phyloP scores from a whole-genome alignment of 2,113 vertebrate genomes.

The Oreotragus oreotragus region DNA sequence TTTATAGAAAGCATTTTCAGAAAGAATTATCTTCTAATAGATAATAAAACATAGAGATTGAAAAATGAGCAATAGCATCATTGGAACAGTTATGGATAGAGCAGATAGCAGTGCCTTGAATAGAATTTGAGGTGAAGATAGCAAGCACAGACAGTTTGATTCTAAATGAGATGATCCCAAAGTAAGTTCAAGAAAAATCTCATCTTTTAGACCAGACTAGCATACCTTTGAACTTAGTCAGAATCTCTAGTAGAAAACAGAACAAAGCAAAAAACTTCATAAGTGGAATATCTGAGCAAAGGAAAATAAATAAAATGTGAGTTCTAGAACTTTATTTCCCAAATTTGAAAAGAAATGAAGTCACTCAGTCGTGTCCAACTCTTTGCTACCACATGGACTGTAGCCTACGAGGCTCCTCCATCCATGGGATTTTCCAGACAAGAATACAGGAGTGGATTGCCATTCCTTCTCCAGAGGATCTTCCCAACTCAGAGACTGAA shows the following conservation, averaged over 20 bases:
- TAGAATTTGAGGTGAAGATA: neutral
- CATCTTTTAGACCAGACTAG: neutral
- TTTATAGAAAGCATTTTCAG: neutral
- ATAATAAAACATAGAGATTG: neutral
- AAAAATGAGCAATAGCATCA: neutral
- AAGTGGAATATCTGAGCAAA: neutral
- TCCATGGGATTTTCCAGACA: neutral
- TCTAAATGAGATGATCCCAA: neutral
- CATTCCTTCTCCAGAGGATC: neutral
- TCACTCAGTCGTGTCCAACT: neutral
- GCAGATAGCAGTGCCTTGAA: neutral
- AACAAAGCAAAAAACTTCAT: neutral
- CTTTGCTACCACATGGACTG: neutral
- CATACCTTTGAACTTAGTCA: neutral
- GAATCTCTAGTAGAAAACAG: neutral
- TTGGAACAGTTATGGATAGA: neutral
- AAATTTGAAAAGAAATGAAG: neutral
- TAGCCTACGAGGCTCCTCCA: neutral
- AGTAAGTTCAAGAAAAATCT: neutral
- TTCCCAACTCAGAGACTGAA: neutral
- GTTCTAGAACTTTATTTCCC: neutral
- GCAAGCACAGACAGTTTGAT: neutral
- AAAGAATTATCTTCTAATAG: neutral
- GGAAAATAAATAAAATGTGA: constrained; percentile 5
- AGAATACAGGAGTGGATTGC: neutral